Conservation (phyloP, 2,888 invertebrate species). For the Plagiodera versicolora region DNA sequence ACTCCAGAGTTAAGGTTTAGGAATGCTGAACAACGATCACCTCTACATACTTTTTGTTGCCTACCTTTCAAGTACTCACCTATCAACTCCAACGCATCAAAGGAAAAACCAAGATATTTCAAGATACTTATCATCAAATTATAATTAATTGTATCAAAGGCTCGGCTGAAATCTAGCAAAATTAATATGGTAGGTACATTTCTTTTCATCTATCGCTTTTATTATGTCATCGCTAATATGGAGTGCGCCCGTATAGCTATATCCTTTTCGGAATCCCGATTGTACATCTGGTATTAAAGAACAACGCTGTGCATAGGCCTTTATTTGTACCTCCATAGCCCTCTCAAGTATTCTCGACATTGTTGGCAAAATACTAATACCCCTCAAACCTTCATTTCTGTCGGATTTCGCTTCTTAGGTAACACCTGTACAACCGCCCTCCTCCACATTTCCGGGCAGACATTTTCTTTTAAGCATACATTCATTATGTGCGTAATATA, state of each 20-base stretch:
- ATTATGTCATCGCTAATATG: slow-evolving; percentile 54
- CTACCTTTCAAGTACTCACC: not conserved
- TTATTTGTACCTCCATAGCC: slow-evolving; percentile 6
- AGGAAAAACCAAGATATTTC: slow-evolving; percentile 7
- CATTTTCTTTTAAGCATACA: slow-evolving; percentile 3
- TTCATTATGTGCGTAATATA: slow-evolving; percentile 12
- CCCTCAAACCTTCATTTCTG: slow-evolving; percentile 8
- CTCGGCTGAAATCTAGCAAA: slow-evolving; percentile 8
- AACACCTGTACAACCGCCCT: slow-evolving; percentile 9
- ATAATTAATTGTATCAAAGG: slow-evolving; percentile 10
- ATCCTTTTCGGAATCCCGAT: slow-evolving; percentile 7
- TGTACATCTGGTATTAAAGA: slow-evolving; percentile 6
- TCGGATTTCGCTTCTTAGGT: slow-evolving; percentile 2
- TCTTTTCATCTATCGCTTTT: slow-evolving; percentile 46
- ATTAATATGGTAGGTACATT: slow-evolving; percentile 11
- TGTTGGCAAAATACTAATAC: slow-evolving; percentile 5
- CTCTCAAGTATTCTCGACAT: slow-evolving; percentile 7
- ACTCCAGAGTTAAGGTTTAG: slow-evolving; percentile 1
- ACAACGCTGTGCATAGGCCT: not conserved
- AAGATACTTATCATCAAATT: slow-evolving; percentile 2
- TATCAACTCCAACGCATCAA: not conserved
- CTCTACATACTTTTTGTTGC: not conserved
- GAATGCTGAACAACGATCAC: not conserved
- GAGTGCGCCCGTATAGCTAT: slow-evolving; percentile 5
- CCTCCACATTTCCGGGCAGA: not conserved